These are phyloP conservation scores for Tribolium castaneum DNA, from an alignment of 1,140 invertebrate genomes.

Conservation along the genomic window DNA sequence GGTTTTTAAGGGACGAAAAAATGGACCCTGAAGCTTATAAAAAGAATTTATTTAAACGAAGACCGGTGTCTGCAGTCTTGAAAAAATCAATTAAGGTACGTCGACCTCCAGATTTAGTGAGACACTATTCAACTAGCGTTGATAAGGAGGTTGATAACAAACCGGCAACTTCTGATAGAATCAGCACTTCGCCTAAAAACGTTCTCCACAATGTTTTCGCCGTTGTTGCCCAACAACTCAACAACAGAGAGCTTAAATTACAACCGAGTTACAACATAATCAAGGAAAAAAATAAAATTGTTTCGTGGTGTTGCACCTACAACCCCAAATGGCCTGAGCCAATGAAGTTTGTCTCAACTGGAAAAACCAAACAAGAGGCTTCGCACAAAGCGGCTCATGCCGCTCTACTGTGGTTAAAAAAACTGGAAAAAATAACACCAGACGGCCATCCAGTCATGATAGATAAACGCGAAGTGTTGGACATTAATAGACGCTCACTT, in stretches of 20 bases:
- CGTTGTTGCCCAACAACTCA: slow-evolving; percentile 47
- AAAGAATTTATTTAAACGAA: not conserved
- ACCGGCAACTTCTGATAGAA: not conserved
- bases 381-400: slow-evolving; percentile 55
- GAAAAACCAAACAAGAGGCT: slow-evolving; percentile 58
- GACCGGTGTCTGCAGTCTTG: not conserved
- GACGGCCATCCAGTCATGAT: slow-evolving; percentile 58
- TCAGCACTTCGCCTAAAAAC: slow-evolving; percentile 54
- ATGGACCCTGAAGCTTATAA: not conserved
- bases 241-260: slow-evolving; percentile 47
- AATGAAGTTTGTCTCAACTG: slow-evolving; percentile 50
- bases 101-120: not conserved
- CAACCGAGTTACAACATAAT: slow-evolving; percentile 47
- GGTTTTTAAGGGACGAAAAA: not conserved
- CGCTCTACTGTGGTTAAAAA: slow-evolving; percentile 55
- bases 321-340: slow-evolving; percentile 58
- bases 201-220: slow-evolving; percentile 53
- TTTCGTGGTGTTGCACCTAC: slow-evolving; percentile 57
- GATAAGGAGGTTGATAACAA: not conserved
- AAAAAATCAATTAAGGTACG: not conserved
- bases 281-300: not conserved
- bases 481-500: slow-evolving; percentile 52
- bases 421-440: slow-evolving; percentile 55
- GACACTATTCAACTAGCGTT: not conserved
- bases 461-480: slow-evolving; percentile 54